phyloP scores from a whole-genome alignment of 2,797 vertebrate genomes.

The Rhinatrema bivittatum region DNA sequence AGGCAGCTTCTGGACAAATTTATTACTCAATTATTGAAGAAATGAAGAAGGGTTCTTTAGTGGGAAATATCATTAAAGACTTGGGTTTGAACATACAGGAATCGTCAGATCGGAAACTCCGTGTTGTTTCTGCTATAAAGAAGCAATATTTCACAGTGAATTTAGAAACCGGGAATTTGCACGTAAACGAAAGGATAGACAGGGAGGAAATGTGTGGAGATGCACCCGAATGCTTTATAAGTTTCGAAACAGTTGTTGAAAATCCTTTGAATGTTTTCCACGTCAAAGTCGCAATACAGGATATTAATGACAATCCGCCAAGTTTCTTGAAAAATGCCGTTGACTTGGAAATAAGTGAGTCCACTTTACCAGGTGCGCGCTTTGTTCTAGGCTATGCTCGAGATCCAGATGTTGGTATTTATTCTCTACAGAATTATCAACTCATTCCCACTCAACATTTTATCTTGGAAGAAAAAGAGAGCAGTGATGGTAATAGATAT shows the following conservation, averaged over 20 bases:
- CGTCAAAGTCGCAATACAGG: conserved; percentile 41
- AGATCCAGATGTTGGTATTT: conserved; percentile 37
- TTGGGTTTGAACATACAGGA: conserved; percentile 31
- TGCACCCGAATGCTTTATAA: conserved; percentile 17
- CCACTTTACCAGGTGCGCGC: conserved; percentile 8
- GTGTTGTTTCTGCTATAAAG: conserved; percentile 33
- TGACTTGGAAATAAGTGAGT: conserved; percentile 27
- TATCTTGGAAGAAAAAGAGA: conserved; percentile 2
- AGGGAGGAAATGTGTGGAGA: conserved; percentile 34
- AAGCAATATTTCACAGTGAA: conserved; percentile 41
- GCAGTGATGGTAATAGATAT: conserved; percentile 5
- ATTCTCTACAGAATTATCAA: conserved; percentile 31
- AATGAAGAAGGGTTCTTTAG: conserved; percentile 29
- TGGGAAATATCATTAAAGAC: conserved; percentile 42
- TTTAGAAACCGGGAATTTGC: conserved; percentile 28
- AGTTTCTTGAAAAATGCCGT: conserved; percentile 26
- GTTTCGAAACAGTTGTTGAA: conserved; percentile 37
- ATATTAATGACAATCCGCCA: conserved; percentile 63
- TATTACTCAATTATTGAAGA: conserved; percentile 47
- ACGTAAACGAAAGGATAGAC: conserved; percentile 44
- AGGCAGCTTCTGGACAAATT: conserved; percentile 24
- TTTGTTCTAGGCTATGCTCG: conserved; percentile 33
- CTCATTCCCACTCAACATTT: conserved; percentile 25
- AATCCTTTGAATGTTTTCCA: conserved; percentile 42
- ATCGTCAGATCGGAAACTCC: conserved; percentile 31